A percentile compares a stretch with the other conserved stretches of the same genome.
Conservation (phyloP, 2,797 vertebrate species). For the Mormyrops boulengeri region DNA sequence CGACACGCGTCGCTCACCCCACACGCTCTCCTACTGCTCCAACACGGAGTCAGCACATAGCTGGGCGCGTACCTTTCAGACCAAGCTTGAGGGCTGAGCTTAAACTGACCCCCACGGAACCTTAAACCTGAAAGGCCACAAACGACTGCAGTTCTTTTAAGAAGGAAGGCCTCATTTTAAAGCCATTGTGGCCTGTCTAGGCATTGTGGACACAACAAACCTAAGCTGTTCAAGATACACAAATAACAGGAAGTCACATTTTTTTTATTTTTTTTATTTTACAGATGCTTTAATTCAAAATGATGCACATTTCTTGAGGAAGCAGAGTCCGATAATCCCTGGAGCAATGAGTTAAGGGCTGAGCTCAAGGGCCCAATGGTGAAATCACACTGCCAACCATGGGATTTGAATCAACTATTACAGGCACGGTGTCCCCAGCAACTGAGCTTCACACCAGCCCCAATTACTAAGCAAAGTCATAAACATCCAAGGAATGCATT, state of each 20-base stretch:
- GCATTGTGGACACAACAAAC: not conserved
- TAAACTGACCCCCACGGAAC: not conserved
- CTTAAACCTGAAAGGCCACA: not conserved
- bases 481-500: not conserved
- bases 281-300: not conserved
- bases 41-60: not conserved
- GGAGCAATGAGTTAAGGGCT: not conserved
- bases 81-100: not conserved
- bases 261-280: not conserved
- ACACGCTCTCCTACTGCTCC: not conserved
- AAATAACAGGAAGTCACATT: not conserved
- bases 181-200: not conserved
- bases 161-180: not conserved
- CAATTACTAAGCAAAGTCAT: not conserved
- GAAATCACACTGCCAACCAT: not conserved
- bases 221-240: not conserved
- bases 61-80: not conserved
- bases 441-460: not conserved
- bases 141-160: not conserved
- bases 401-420: not conserved
- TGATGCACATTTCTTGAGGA: not conserved
- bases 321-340: not conserved
- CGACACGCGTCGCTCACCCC: not conserved
- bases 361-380: not conserved
- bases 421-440: not conserved